phyloP scores from a whole-genome alignment of 2,888 invertebrate species.

The Eupithecia tripunctaria region DNA sequence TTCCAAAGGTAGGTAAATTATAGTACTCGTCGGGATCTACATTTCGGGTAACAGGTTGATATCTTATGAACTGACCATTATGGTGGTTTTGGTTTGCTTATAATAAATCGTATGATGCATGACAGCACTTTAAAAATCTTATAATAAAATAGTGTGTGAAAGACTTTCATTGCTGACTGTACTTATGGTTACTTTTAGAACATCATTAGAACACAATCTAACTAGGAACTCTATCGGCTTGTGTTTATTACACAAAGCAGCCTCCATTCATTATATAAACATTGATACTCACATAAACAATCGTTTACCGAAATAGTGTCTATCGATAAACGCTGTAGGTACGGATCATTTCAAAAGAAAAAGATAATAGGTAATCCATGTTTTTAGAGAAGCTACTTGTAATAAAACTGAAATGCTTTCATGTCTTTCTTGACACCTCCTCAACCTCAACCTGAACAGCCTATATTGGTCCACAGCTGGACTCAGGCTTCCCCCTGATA shows the following conservation, averaged over 20 bases:
- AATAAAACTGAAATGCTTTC: background rate
- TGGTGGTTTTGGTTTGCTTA: too few species aligned
- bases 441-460: too few species aligned
- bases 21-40: too few species aligned
- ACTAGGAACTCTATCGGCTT: background rate
- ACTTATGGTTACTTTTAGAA: background rate
- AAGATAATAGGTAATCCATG: background rate
- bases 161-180: background rate
- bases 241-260: constrained; percentile 5
- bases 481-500: too few species aligned
- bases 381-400: background rate
- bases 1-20: too few species aligned
- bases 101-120: too few species aligned
- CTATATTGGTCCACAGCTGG: too few species aligned
- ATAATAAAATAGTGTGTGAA: too few species aligned
- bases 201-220: background rate
- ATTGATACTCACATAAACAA: background rate
- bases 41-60: too few species aligned
- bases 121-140: too few species aligned
- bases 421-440: background rate
- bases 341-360: background rate
- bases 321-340: background rate
- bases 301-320: background rate
- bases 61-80: too few species aligned
- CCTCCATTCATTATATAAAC: background rate